A percentile compares a stretch with the other conserved stretches of the same genome.
phyloP scores from a whole-genome alignment of 1,140 invertebrate genomes.

The Spodoptera litura region DNA sequence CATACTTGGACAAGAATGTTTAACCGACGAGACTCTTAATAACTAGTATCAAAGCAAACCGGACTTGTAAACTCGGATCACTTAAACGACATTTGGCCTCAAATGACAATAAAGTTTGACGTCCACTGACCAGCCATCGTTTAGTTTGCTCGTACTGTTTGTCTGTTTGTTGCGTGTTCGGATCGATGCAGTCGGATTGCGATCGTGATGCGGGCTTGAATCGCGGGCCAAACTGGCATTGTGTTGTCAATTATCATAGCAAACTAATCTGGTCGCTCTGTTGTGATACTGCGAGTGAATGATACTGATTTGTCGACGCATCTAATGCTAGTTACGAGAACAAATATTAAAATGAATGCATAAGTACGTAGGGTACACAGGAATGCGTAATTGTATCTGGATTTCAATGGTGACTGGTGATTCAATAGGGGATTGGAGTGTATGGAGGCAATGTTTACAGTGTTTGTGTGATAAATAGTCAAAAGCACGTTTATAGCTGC shows the following conservation, averaged over 20 bases:
- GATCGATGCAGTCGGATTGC: conserved; percentile 41
- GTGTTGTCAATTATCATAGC: conserved; percentile 52
- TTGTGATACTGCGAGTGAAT: conserved; percentile 21
- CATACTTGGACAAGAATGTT: neutral
- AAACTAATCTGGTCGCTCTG: conserved; percentile 46
- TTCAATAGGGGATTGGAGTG: neutral
- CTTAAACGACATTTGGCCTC: neutral
- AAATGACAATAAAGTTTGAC: conserved; percentile 10
- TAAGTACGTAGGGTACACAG: neutral
- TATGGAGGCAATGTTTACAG: conserved; percentile 7
- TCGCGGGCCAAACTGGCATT: conserved; percentile 27
- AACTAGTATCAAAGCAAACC: neutral
- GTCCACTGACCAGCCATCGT: conserved; percentile 20
- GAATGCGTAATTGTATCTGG: neutral
- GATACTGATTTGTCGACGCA: conserved; percentile 22
- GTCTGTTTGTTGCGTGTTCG: conserved; percentile 39
- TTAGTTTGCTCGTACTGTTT: conserved; percentile 33
- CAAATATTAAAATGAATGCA: neutral
- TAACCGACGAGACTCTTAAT: neutral
- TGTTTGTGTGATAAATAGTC: too few species aligned
- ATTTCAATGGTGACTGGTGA: neutral
- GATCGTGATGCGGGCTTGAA: conserved; percentile 47
- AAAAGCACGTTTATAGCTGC: too few species aligned
- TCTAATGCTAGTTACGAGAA: neutral
- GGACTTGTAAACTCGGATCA: neutral